Conservation (phyloP, 1,140 invertebrate species). For the Drosophila parvula region DNA sequence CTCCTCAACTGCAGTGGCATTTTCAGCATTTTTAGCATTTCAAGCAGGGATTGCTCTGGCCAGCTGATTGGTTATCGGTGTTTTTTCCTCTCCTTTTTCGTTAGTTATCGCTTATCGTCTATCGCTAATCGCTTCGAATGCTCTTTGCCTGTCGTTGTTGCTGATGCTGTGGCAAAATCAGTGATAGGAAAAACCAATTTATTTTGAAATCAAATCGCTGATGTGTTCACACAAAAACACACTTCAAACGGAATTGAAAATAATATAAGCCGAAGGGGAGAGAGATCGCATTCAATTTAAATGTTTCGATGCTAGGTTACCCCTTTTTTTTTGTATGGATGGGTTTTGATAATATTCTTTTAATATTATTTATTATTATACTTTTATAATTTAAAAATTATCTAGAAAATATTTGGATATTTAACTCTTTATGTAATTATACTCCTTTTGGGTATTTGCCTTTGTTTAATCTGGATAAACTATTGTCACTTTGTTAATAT, state of each 20-base stretch:
- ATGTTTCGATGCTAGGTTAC: neutral
- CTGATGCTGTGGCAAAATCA: conserved; percentile 32
- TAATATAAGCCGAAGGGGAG: neutral
- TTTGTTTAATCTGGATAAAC: no score
- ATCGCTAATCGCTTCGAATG: conserved; percentile 9
- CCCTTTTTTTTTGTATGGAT: neutral
- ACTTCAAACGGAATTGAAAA: conserved; percentile 23
- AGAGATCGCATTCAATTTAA: neutral
- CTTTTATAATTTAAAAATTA: no score
- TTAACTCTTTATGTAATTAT: no score
- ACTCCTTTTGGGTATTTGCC: no score
- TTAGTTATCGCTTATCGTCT: conserved; percentile 24
- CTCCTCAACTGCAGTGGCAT: conserved; percentile 52
- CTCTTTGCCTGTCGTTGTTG: conserved; percentile 13
- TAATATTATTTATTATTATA: no score
- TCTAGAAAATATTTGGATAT: no score
- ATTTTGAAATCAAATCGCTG: conserved; percentile 29
- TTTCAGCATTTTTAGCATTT: conserved; percentile 38
- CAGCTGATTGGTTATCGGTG: conserved; percentile 13
- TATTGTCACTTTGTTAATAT: no score
- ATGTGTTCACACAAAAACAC: conserved; percentile 17
- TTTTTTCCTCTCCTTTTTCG: conserved; percentile 18
- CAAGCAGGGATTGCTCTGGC: conserved; percentile 22
- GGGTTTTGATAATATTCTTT: no score
- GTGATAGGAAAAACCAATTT: conserved; percentile 44